Conservation (phyloP, 1,140 invertebrate species). For the Hormaphis cornu region DNA sequence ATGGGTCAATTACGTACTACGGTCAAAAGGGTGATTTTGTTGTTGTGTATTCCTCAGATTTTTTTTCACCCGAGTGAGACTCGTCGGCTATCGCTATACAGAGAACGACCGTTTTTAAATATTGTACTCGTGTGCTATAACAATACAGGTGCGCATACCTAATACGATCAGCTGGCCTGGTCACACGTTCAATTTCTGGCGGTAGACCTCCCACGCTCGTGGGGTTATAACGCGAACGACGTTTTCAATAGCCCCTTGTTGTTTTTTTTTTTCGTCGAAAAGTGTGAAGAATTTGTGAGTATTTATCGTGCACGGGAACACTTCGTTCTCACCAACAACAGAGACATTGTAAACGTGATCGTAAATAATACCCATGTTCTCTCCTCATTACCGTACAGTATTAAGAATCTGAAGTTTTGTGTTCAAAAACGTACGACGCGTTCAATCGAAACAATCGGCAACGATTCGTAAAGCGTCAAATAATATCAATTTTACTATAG, state of each 20-base stretch:
- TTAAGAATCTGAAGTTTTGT: too few relatives aligned
- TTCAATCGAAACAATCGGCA: too few relatives aligned
- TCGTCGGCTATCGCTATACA: background rate
- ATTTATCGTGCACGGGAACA: background rate
- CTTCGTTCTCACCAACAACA: background rate
- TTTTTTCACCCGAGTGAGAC: too few relatives aligned
- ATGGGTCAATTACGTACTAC: background rate
- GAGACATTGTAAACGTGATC: too few relatives aligned
- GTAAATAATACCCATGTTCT: too few relatives aligned
- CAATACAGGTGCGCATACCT: slow-evolving; percentile 10
- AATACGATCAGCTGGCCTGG: background rate
- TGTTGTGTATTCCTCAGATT: background rate
- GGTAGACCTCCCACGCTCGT: background rate
- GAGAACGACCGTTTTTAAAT: background rate
- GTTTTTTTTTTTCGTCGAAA: background rate
- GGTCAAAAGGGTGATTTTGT: background rate
- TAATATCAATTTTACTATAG: too few relatives aligned
- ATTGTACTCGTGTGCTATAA: background rate
- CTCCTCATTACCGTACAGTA: too few relatives aligned
- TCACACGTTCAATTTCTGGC: slow-evolving; percentile 8
- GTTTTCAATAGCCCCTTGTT: background rate
- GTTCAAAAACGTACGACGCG: too few relatives aligned
- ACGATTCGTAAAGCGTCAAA: too few relatives aligned
- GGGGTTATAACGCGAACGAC: background rate
- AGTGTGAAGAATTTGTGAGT: slow-evolving; percentile 7